Percentiles rank a stretch among this genome's conserved stretches.
phyloP scores from a whole-genome alignment of 2,113 vertebrate genomes.

The Caretta caretta region DNA sequence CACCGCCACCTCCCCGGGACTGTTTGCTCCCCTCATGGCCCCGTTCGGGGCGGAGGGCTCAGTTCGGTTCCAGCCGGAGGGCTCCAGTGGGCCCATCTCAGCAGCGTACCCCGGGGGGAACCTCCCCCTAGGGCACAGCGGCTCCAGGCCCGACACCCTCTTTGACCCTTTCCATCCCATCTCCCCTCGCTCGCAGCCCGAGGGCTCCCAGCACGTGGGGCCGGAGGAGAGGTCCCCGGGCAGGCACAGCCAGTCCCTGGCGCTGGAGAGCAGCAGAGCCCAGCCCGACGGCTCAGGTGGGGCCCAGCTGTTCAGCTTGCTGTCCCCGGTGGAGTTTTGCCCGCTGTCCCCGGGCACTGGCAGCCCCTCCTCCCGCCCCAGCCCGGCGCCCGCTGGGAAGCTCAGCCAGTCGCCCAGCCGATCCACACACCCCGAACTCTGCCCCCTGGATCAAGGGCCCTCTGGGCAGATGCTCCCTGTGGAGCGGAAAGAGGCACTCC shows the following conservation, averaged over 20 bases:
- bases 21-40: background rate
- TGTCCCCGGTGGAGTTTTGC: constrained; percentile 15
- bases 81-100: constrained; percentile 10
- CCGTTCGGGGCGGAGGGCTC: background rate
- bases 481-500: constrained; percentile 50
- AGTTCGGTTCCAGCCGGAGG: constrained; percentile 53
- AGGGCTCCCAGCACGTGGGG: background rate
- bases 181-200: constrained; percentile 8
- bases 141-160: constrained; percentile 57
- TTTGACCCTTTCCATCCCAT: constrained; percentile 30
- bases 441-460: background rate
- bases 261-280: constrained; percentile 16
- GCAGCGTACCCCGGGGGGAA: background rate
- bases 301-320: background rate
- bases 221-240: background rate
- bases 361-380: background rate
- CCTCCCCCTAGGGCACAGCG: background rate
- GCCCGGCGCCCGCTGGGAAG: background rate
- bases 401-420: background rate
- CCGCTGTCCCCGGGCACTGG: constrained; percentile 1
- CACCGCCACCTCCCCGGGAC: background rate
- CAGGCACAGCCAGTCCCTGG: constrained; percentile 21
- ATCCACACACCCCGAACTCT: background rate
- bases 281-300: constrained; percentile 42
- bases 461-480: background rate